Base-by-base conservation (phyloP, 2,797 vertebrate genomes). In the Tinamus major region DNA sequence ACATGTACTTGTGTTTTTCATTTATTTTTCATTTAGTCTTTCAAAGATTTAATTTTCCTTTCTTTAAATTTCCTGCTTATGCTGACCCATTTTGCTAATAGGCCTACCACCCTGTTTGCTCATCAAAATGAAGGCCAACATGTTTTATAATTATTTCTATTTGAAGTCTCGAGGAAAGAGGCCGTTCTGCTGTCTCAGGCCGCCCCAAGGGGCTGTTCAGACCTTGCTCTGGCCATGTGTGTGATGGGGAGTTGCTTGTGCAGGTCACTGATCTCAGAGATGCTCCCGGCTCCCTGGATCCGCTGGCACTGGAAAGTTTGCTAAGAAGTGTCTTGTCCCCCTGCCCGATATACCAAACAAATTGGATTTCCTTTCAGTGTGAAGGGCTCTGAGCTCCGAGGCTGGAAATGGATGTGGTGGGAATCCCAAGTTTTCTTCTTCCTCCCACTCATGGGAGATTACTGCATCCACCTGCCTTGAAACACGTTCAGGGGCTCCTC, bases 11-110 rank as follows among this genome's bases (percentile, higher is more conserved):
- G 18, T 90, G 46, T 37, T 87, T 87, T 92, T 84, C 0, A 92
- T 83, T 90, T 85, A 79, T 94, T 92, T 94, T 96, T 94, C 95
- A 92, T 92, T 87, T 89, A 86, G 18, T 5, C 27, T 81, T 95
- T 89, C 85, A 74, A 74, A 95, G 67, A 63, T 79, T 87, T 80
- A 26, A 51, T 20, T 42, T 58, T 39, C 33, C 29, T 78, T 24
- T n/a, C 6, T 33, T 10, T 26, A 23, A 26, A 51, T 91, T 94
- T 93, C 39, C 51, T 56, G 39, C 42, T 94, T 91, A 42, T 79
- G 39, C 24, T 92, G 88, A 94, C 90, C 86, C 85, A 33, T 90
- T 96, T 94, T 93, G 31, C 67, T 82, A 77, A 79, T 61, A 79
- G 23, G 31, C 77, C 84, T 88, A 56, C 64, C 29, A 70, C 68